Evolutionary conservation across 2,888 invertebrate genomes (phyloP), one percentile per base, ranked within the genome.

Genomic region (Hymenopus coronatus): DNA sequence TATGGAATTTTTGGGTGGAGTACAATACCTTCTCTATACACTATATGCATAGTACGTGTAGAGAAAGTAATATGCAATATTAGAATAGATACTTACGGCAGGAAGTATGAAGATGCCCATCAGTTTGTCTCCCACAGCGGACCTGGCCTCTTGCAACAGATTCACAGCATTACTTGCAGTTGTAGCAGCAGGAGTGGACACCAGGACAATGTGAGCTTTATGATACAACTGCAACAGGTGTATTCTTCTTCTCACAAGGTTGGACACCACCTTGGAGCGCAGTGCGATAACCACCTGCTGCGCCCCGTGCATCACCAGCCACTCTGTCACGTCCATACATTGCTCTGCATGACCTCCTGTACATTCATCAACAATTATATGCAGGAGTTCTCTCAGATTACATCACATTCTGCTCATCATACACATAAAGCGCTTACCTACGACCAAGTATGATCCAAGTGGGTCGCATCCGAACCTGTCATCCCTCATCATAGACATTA

Each of bases 401-500:
- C 9, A 40, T n/a, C n/a, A 33, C 6, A 33, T 33, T 6, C 6
- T 33, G 33, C 6, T 40, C 9, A 1, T 40, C 1, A 12, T 40
- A 1, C n/a, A 28, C 7, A 25, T 25, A 84, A 40, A 88, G 1
- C 33, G 28, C 54, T 82, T 89, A 70, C 54, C 54, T 70, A 20
- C 25, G 88, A 89, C 89, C 86, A 94, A 91, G 91, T 94, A 94
- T 9, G 92, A 91, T 90, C 93, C 94, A 83, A 93, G 90, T 1
- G 94, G 94, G 90, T 94, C 92, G 91, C 94, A 94, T 83, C 93
- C 91, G 84, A 93, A 93, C 86, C 94, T 92, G 82, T 93, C 30
- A 14, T 30, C 30, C 30, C 88, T 28, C 4, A 28, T 15, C n/a
- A 28, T 25, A 3, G 82, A 30, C 12, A 8, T 6, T 12, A 14